Percentiles rank a stretch among this genome's conserved stretches.
phyloP scores from a whole-genome alignment of 1,140 invertebrate species.

The Pteromalus puparum region DNA sequence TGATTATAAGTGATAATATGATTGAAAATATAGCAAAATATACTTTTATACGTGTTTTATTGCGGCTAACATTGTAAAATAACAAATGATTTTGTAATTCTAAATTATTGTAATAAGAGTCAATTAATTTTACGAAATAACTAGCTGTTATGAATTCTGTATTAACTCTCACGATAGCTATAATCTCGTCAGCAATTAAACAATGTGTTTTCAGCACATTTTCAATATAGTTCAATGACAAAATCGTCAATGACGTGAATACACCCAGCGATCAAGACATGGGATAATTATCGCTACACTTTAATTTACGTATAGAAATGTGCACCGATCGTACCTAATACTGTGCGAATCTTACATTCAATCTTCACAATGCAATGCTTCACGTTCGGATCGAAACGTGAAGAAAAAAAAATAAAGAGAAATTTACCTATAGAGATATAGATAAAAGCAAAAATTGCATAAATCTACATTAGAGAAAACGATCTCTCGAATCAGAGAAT shows the following conservation, averaged over 20 bases:
- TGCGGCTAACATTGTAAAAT: slow-evolving; percentile 34
- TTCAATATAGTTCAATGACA: slow-evolving; percentile 27
- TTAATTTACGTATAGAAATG: not conserved
- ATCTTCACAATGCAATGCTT: not conserved
- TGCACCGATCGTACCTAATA: not conserved
- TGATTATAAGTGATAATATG: slow-evolving; percentile 4
- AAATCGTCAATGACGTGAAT: slow-evolving; percentile 11
- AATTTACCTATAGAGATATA: not conserved
- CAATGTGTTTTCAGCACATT: not conserved
- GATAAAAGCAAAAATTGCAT: not conserved
- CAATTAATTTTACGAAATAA: slow-evolving; percentile 19
- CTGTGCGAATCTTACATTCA: not conserved
- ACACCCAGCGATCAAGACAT: not conserved
- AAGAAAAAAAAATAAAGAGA: not conserved
- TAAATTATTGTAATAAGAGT: slow-evolving; percentile 20
- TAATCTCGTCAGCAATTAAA: slow-evolving; percentile 15
- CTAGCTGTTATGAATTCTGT: not conserved
- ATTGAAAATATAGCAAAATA: slow-evolving; percentile 19
- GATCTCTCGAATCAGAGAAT: not conserved
- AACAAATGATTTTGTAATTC: slow-evolving; percentile 32
- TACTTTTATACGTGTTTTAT: slow-evolving; percentile 43
- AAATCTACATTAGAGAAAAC: not conserved
- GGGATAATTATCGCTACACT: not conserved
- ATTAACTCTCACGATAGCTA: slow-evolving; percentile 9
- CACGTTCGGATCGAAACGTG: not conserved